Conservation (phyloP, 2,797 vertebrate species). For the Pangasius sanitwongsei region DNA sequence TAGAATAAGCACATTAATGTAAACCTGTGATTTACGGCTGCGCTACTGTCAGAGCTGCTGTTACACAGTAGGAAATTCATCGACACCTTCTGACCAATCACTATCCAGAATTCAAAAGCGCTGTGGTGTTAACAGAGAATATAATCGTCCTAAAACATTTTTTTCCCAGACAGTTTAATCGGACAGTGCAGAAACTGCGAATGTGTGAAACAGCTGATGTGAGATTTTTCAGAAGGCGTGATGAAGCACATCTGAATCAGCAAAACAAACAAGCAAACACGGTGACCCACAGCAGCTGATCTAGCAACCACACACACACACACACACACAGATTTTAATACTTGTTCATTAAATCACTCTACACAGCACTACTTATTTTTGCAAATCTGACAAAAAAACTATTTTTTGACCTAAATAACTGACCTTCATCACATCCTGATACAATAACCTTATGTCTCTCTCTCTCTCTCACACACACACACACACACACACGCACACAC, state of each 20-base stretch:
- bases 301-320: slow-evolving; percentile 3
- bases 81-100: neutral
- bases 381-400: too few species aligned
- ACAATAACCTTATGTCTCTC: neutral
- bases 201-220: slow-evolving; percentile 1
- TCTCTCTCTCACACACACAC: neutral
- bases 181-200: slow-evolving; percentile 2
- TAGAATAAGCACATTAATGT: neutral
- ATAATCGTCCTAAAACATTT: neutral
- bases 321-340: neutral
- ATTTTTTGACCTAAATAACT: neutral
- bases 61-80: neutral
- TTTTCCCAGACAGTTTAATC: neutral
- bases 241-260: neutral
- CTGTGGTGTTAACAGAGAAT: neutral
- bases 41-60: neutral
- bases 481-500: slow-evolving; percentile 1
- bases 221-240: neutral
- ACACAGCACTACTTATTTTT: neutral
- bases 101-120: neutral
- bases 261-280: slow-evolving; percentile 15
- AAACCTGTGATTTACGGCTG: neutral
- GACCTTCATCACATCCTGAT: neutral
- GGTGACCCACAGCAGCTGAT: slow-evolving; percentile 8
- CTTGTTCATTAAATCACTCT: slow-evolving; percentile 1